These are phyloP conservation scores for Apoda limacodes DNA, from an alignment of 2,888 invertebrate genomes.

Conservation along the genomic window DNA sequence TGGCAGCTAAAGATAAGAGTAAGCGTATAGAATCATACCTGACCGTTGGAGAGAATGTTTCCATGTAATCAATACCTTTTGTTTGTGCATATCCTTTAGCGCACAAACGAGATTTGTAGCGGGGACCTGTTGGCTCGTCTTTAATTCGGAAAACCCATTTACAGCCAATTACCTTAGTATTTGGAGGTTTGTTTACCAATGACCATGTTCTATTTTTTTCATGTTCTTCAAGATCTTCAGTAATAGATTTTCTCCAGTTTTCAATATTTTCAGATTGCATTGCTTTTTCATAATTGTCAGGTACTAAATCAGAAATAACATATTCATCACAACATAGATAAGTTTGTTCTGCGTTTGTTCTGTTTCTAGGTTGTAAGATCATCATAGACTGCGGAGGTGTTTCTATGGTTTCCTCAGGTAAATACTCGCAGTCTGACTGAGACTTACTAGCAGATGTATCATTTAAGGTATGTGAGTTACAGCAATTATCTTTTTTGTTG, in stretches of 20 bases:
- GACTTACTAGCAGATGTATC: too few relatives aligned
- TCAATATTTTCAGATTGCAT: slow-evolving; percentile 5
- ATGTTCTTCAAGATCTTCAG: slow-evolving; percentile 11
- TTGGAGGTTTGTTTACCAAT: slow-evolving; percentile 13
- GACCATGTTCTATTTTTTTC: slow-evolving; percentile 12
- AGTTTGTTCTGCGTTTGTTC: slow-evolving; percentile 1
- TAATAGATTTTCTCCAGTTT: slow-evolving; percentile 13
- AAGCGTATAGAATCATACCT: slow-evolving; percentile 19
- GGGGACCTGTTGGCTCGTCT: slow-evolving; percentile 17
- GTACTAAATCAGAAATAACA: slow-evolving; percentile 2
- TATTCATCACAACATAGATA: slow-evolving; percentile 8
- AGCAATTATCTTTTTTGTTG: background rate
- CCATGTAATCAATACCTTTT: slow-evolving; percentile 11
- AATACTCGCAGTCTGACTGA: too few relatives aligned
- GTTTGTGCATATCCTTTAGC: slow-evolving; percentile 19
- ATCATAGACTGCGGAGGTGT: too few relatives aligned
- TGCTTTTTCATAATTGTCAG: slow-evolving; percentile 14
- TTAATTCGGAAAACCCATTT: slow-evolving; percentile 22
- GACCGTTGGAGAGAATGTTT: slow-evolving; percentile 19
- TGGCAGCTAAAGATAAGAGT: slow-evolving; percentile 4
- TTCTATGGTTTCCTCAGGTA: too few relatives aligned
- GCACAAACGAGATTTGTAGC: slow-evolving; percentile 21
- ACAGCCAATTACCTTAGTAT: slow-evolving; percentile 12
- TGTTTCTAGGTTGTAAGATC: slow-evolving; percentile 13
- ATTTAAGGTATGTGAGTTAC: slow-evolving; percentile 1